Base-by-base conservation (phyloP, 2,888 invertebrate species). In the Xanthia togata region DNA sequence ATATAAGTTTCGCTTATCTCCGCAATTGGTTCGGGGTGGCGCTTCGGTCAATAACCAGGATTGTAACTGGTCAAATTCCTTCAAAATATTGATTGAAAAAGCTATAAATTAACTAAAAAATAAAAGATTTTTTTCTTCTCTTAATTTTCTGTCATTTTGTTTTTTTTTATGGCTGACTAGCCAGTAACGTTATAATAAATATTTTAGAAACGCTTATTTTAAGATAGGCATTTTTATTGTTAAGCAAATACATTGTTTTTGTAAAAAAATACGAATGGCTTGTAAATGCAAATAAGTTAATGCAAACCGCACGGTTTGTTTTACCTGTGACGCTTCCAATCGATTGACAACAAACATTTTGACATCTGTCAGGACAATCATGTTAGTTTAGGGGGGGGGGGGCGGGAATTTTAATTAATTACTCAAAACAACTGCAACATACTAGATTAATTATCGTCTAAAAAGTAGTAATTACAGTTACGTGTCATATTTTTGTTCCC, bases 401-500 rank as follows among this genome's bases (percentile, higher is more conserved):
- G 3, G 79, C 79, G 79, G 81, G 70, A 63, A 53, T 53, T 82
- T 82, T n/a, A 80, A 78, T 55, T 4, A 62, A 4, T 5, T 14
- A 31, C 3, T 64, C 12, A 31, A 55, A 65, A n/a, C 2, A 47
- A 6, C 14, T 26, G 20, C 35, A 35, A 44, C 14, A 0, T n/a
- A n/a, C 8, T 63, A 50, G 20, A 35, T 47, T 20, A 3, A 35
- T 31, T 20, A 14, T 4, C 23, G 17, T 26, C 0, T 44, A 14
- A 23, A 26, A 44, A 2, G 1, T 4, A n/a, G 2, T 12, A 23
- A 11, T 60, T 38, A 9, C 0, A n/a, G 1, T 23, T 35, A 50
- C 0, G 1, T 3, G 8, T 41, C n/a, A 38, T 50, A n/a, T 78
- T 65, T 72, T 73, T 78, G 17, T 73, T 71, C 76, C 71, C 6